These are phyloP conservation scores for Capitulum mitella DNA, from an alignment of 2,888 invertebrate species.

Conservation along the genomic window DNA sequence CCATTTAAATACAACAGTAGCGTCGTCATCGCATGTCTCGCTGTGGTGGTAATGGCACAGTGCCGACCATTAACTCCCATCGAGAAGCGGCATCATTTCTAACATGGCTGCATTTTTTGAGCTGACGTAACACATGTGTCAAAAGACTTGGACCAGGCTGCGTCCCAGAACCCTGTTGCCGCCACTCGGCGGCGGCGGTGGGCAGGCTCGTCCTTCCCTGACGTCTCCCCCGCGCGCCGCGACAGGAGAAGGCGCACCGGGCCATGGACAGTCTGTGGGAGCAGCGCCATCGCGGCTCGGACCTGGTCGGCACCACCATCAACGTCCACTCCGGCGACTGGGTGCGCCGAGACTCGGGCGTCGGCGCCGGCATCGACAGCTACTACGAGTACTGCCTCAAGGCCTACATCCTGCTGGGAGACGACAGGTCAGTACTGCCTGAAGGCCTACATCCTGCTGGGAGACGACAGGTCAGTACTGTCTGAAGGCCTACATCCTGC, in stretches of 20 bases:
- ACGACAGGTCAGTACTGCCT: constrained; percentile 91
- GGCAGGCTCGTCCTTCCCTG: too few species aligned
- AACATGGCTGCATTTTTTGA: too few species aligned
- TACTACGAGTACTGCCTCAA: constrained; percentile 98
- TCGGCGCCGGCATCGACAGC: constrained; percentile 98
- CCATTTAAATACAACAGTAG: too few species aligned
- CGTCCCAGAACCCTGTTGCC: too few species aligned
- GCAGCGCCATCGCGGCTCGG: constrained; percentile 78
- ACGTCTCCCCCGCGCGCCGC: too few species aligned
- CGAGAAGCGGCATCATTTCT: too few species aligned
- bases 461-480: constrained; percentile 89
- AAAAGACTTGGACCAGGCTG: too few species aligned
- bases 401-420: constrained; percentile 85
- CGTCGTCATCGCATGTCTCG: too few species aligned
- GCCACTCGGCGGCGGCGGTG: too few species aligned
- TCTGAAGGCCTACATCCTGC: constrained; percentile 90
- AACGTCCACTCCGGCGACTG: constrained; percentile 98
- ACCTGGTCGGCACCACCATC: constrained; percentile 93
- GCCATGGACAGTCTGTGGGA: constrained; percentile 97
- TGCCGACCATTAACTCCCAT: too few species aligned
- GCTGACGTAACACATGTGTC: too few species aligned
- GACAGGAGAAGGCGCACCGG: constrained; percentile 80
- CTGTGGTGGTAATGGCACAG: too few species aligned
- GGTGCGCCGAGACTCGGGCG: constrained; percentile 83
- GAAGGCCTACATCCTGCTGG: constrained; percentile 90